Conservation (phyloP, 2,797 vertebrate genomes). For the Acipenser transmontanus region DNA sequence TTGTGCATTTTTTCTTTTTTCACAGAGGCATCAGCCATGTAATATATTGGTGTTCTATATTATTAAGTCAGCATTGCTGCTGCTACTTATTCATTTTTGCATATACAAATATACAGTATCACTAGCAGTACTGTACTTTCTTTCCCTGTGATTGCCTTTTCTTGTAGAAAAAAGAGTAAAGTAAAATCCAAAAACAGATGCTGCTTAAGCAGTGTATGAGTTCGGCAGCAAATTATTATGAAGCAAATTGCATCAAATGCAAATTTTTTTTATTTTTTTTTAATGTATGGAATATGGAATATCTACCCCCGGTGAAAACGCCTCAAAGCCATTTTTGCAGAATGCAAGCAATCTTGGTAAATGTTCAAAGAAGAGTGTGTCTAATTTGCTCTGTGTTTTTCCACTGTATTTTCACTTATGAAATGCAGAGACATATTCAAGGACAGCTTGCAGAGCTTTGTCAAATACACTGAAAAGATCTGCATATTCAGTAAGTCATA, state of each 20-base stretch:
- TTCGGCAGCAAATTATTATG: constrained; percentile 51
- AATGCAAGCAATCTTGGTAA: constrained; percentile 50
- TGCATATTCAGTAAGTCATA: constrained; percentile 67
- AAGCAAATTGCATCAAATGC: constrained; percentile 56
- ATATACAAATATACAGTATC: constrained; percentile 33
- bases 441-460: constrained; percentile 55
- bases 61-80: constrained; percentile 22
- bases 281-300: constrained; percentile 34
- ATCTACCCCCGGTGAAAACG: constrained; percentile 45
- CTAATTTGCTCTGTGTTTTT: constrained; percentile 48
- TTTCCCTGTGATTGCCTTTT: constrained; percentile 25
- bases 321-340: constrained; percentile 55
- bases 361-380: constrained; percentile 46
- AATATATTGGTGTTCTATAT: constrained; percentile 36
- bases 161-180: constrained; percentile 29
- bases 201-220: constrained; percentile 48
- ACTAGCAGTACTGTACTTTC: constrained; percentile 28
- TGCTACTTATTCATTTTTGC: constrained; percentile 33
- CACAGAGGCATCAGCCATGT: constrained; percentile 22
- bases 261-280: constrained; percentile 17
- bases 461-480: constrained; percentile 57
- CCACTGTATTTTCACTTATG: constrained; percentile 28
- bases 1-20: constrained; percentile 25
- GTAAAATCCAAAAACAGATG: constrained; percentile 34
- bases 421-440: constrained; percentile 43